A percentile compares a stretch with the other conserved stretches of the same genome.
Conservation (phyloP, 2,888 invertebrate genomes). For the Chrysodeixis includens region DNA sequence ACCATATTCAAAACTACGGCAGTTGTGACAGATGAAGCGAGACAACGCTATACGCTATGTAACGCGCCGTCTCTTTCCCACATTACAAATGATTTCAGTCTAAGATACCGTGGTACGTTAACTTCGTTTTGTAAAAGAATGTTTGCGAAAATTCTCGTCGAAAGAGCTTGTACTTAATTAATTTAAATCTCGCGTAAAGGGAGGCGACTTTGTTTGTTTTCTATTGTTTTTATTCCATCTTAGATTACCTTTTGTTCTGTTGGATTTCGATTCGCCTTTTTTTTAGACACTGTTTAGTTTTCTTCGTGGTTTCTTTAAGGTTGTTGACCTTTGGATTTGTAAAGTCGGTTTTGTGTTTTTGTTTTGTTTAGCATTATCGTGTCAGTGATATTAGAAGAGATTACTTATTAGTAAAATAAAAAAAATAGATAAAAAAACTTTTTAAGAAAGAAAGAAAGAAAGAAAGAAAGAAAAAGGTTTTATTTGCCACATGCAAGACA, state of each 20-base stretch:
- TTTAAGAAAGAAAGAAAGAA: not conserved
- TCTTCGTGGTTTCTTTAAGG: not conserved
- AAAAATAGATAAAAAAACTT: not conserved
- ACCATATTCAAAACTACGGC: too few relatives aligned
- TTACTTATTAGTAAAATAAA: too few relatives aligned
- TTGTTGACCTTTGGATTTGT: not conserved
- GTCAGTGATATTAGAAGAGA: not conserved
- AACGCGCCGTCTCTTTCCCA: too few relatives aligned
- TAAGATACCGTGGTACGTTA: too few relatives aligned
- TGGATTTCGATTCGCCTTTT: conserved; percentile 8
- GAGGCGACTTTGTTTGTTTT: conserved; percentile 55
- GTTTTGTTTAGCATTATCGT: not conserved
- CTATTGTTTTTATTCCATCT: conserved; percentile 41
- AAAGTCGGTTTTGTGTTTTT: conserved; percentile 13
- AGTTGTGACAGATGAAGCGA: too few relatives aligned
- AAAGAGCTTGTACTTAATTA: conserved; percentile 79
- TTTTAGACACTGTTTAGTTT: conserved; percentile 5
- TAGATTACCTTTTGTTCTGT: conserved; percentile 47
- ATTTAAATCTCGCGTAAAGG: conserved; percentile 75
- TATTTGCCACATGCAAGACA: too few relatives aligned
- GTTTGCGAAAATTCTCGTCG: conserved; percentile 61
- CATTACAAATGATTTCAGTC: too few relatives aligned
- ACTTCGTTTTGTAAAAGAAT: conserved; percentile 59
- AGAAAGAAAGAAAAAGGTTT: too few relatives aligned
- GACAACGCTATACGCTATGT: too few relatives aligned